Percentiles rank a stretch among this genome's conserved stretches.
These are phyloP conservation scores for Virgularia gustaviana DNA, from an alignment of 92 coral and sea anemone genomes.

Conservation along the genomic window DNA sequence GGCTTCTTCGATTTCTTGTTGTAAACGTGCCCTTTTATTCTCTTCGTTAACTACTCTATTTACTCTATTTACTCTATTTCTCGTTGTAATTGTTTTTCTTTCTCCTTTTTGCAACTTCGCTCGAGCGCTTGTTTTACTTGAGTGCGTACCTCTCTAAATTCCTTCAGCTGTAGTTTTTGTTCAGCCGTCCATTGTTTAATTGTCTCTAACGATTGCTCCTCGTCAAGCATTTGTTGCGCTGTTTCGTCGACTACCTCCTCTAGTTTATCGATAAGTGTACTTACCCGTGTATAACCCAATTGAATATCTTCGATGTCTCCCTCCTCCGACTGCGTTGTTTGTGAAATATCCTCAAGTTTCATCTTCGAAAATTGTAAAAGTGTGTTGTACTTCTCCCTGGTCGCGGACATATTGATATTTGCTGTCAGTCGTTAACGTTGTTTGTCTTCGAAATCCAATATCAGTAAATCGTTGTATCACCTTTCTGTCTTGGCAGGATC, in stretches of 20 bases:
- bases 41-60: slow-evolving; percentile 7
- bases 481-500: slow-evolving; percentile 13
- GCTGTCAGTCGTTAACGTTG: background rate
- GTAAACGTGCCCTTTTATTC: slow-evolving; percentile 14
- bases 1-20: slow-evolving; percentile 37
- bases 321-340: background rate
- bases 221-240: background rate
- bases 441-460: background rate
- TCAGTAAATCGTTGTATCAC: no score
- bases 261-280: background rate
- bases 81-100: background rate
- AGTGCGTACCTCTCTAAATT: background rate
- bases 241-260: background rate
- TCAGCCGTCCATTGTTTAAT: background rate
- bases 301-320: background rate
- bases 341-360: background rate
- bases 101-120: background rate
- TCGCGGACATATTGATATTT: background rate
- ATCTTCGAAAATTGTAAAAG: background rate
- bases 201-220: background rate
- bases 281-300: background rate
- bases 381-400: background rate
- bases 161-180: background rate
- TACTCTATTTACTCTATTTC: background rate
- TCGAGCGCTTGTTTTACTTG: background rate